These are phyloP conservation scores for Melipona beecheii DNA, from an alignment of 2,888 invertebrate species.

Conservation along the genomic window DNA sequence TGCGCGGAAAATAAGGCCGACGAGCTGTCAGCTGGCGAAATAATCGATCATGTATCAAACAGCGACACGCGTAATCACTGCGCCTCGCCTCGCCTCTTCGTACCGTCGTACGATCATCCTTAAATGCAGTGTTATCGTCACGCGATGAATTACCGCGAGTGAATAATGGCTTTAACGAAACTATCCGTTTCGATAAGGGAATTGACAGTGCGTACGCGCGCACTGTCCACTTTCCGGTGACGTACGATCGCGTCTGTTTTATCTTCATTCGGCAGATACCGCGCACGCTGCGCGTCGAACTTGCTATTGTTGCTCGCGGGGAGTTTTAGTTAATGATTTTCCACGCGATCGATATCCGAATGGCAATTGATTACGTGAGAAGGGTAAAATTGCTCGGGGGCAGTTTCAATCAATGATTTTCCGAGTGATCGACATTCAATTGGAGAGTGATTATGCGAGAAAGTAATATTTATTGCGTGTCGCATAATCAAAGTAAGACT, in stretches of 20 bases:
- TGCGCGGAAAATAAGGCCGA: conserved; percentile 41
- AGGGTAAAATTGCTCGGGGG: not conserved
- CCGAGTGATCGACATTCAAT: no score
- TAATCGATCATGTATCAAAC: conserved; percentile 35
- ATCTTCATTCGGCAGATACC: conserved; percentile 18
- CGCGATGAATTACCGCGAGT: conserved; percentile 26
- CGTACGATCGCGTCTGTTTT: conserved; percentile 34
- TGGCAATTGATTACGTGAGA: not conserved
- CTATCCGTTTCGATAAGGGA: conserved; percentile 44
- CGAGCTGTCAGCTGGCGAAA: conserved; percentile 20
- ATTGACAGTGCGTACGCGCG: conserved; percentile 6
- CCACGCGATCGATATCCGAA: not conserved
- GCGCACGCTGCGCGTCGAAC: not conserved
- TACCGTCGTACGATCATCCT: conserved; percentile 18
- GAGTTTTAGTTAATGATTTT: conserved; percentile 2
- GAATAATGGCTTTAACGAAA: conserved; percentile 51
- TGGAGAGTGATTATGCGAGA: no score
- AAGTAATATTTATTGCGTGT: no score
- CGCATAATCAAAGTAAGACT: no score
- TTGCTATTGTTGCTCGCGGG: not conserved
- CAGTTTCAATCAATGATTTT: no score
- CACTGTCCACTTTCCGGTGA: conserved; percentile 34
- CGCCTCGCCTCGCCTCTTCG: not conserved
- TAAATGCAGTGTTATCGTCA: conserved; percentile 35
- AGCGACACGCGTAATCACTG: not conserved